Evolutionary conservation across 2,888 invertebrate genomes (phyloP).

Genomic region (Suillia variegata): DNA sequence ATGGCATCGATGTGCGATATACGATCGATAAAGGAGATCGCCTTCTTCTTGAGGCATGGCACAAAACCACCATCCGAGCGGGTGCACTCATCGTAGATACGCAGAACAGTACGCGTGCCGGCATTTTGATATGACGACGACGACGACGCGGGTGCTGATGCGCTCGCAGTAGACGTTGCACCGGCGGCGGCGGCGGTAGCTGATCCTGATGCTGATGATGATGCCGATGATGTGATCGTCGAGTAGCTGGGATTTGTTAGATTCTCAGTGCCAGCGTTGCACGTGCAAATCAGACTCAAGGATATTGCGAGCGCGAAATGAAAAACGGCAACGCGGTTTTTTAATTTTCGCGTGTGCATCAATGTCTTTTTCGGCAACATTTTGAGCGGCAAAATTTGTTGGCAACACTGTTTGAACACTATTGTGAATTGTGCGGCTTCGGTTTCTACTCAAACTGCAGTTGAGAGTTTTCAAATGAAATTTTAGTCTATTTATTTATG

Average conservation of each 20-base stretch:
- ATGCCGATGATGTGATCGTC: not conserved
- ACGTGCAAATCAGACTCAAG: conserved; percentile 35
- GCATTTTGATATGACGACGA: conserved; percentile 61
- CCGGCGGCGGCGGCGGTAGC: conserved; percentile 1
- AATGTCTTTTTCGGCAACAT: conserved; percentile 40
- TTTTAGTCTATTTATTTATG: conserved; percentile 6
- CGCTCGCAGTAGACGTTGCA: not conserved
- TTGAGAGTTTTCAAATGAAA: not conserved
- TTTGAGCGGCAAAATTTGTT: conserved; percentile 36
- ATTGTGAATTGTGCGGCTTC: too few relatives aligned
- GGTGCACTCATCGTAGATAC: conserved; percentile 80
- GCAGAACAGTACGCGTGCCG: conserved; percentile 70
- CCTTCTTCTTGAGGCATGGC: conserved; percentile 81
- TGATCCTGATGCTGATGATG: conserved; percentile 17
- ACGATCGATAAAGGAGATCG: conserved; percentile 78
- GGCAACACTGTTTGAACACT: conserved; percentile 23
- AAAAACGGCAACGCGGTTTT: conserved; percentile 30
- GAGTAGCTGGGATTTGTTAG: conserved; percentile 30
- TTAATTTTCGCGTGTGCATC: conserved; percentile 36
- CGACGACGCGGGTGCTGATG: conserved; percentile 32
- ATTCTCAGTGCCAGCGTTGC: conserved; percentile 51
- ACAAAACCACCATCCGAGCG: conserved; percentile 70
- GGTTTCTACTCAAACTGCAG: too few relatives aligned
- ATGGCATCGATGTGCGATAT: conserved; percentile 73
- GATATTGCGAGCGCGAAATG: conserved; percentile 27